Evolutionary conservation across 2,113 vertebrate genomes (phyloP).

Genomic region (Apodemus sylvaticus): DNA sequence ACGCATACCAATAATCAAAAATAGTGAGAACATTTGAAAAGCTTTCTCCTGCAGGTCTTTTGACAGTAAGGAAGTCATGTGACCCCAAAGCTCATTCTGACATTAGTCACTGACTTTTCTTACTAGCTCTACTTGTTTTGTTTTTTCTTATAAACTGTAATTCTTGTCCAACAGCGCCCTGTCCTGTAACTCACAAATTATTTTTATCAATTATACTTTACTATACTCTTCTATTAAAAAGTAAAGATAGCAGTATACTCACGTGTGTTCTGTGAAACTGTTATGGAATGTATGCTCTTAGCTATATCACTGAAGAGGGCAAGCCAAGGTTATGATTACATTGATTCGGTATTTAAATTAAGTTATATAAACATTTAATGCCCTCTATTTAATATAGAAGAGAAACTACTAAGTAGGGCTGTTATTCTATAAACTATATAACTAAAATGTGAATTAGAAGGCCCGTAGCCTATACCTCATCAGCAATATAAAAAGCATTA

Average conservation of each 20-base stretch:
- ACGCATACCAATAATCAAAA: neutral
- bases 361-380: neutral
- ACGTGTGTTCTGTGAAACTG: constrained; percentile 8
- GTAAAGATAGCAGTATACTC: neutral
- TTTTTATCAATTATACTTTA: constrained; percentile 15
- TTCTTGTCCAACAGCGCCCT: neutral
- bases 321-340: neutral
- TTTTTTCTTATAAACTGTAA: constrained; percentile 31
- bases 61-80: neutral
- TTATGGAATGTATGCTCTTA: neutral
- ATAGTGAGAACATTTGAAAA: neutral
- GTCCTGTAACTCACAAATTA: neutral
- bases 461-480: neutral
- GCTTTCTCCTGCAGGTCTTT: neutral
- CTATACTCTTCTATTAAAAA: constrained; percentile 45
- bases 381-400: neutral
- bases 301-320: neutral
- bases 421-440: neutral
- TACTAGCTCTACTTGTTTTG: neutral
- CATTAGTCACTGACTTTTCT: constrained; percentile 46
- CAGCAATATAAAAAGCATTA: constrained; percentile 1
- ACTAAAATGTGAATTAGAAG: constrained; percentile 29
- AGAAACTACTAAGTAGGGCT: constrained; percentile 41
- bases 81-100: neutral
- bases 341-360: constrained; percentile 18